Percentiles rank a stretch among this genome's conserved stretches.
phyloP scores from a whole-genome alignment of 92 coral and sea anemone species.

The Bergia sp. region DNA sequence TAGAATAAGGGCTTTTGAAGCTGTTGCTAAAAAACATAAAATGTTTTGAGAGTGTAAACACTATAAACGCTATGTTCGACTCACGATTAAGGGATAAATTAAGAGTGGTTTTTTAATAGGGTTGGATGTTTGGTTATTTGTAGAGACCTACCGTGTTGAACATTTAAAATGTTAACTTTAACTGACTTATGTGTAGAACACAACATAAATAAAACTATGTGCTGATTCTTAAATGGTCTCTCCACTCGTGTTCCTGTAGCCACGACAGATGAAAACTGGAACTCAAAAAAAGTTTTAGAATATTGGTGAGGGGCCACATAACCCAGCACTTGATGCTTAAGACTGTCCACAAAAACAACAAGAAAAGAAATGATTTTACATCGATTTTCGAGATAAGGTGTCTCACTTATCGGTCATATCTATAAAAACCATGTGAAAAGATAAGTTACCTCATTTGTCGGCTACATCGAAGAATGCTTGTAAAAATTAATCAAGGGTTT shows the following conservation, averaged over 20 bases:
- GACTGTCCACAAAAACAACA: no score
- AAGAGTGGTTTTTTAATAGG: neutral
- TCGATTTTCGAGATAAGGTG: no score
- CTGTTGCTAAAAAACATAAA: neutral
- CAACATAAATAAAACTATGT: neutral
- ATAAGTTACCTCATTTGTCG: no score
- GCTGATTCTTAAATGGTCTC: neutral
- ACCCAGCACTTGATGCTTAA: no score
- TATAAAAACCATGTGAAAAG: no score
- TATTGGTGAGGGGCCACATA: no score
- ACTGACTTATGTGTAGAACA: neutral
- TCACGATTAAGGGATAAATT: neutral
- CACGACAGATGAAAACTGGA: neutral
- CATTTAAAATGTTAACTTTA: neutral
- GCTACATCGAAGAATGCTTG: no score
- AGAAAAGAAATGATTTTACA: no score
- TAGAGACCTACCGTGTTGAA: neutral
- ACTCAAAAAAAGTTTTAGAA: neutral
- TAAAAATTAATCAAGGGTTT: no score
- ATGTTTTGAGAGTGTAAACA: neutral
- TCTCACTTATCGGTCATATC: no score
- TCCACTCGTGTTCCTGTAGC: neutral
- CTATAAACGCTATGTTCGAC: neutral
- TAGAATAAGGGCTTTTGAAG: neutral
- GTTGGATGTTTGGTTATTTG: neutral